Evolutionary conservation across 1,140 invertebrate genomes (phyloP), one percentile per base, ranked within the genome.

Genomic region (Reticulitermes speratus): DNA sequence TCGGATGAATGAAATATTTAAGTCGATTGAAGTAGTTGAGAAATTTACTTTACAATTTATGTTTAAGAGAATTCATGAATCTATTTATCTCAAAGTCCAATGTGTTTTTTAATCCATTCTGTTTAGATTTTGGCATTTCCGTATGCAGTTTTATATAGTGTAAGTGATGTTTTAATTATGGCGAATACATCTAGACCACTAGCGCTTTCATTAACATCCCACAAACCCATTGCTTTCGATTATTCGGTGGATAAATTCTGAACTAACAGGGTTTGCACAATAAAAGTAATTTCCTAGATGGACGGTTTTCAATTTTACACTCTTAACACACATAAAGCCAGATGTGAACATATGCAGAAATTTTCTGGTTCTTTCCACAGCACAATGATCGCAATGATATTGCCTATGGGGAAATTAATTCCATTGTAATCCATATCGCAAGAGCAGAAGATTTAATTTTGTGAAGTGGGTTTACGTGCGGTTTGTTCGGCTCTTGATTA

Each of bases 361-460:
- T 75, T 9, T 75, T 75, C 65, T 16, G 25, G 8, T 75, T 75
- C 65, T 75, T 75, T 75, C n/a, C 9, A 25, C 9, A n/a, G n/a
- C 25, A 75, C n/a, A 30, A 75, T 75, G 65, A 75, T 75, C n/a
- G 65, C 9, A 30, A 30, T 75, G 65, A 75, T 75, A 30, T 75
- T 75, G 65, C n/a, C 65, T 75, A 30, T 75, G 8, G 65, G 65
- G n/a, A 75, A 75, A 75, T 75, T 75, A 75, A 75, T 30, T 75
- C 65, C n/a, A 30, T 75, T 75, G n/a, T 75, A 30, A 6, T 75
- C 12, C n/a, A 8, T 75, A 30, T 75, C 25, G n/a, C 65, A 30
- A 12, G n/a, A 30, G 9, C n/a, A n/a, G 65, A 75, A 75, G n/a
- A 75, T 75, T 75, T 75, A 75, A 75, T 75, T 75, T 75, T 30